These are phyloP conservation scores for Ceryle rudis DNA, from an alignment of 2,797 vertebrate species.

Conservation along the genomic window DNA sequence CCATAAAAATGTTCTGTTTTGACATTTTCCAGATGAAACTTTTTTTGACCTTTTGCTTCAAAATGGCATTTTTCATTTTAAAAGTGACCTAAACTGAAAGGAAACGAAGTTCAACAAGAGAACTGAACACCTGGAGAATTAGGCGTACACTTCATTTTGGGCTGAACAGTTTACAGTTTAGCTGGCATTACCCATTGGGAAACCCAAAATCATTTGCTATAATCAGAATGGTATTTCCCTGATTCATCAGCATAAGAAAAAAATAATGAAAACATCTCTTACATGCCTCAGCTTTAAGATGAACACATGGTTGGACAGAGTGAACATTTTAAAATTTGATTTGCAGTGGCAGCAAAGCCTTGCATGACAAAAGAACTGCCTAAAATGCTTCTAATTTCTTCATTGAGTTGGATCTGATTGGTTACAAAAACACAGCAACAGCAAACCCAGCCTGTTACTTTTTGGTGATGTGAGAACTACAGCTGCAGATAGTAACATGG, in stretches of 20 bases:
- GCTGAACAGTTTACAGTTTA: background rate
- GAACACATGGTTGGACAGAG: background rate
- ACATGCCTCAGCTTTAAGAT: background rate
- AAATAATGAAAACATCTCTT: background rate
- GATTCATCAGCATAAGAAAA: background rate
- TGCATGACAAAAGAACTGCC: background rate
- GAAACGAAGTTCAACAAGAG: background rate
- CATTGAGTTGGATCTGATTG: background rate
- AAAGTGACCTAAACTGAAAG: background rate
- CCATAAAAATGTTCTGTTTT: background rate
- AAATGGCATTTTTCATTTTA: background rate
- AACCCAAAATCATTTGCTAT: background rate
- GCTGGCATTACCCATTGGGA: background rate
- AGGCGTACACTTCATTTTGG: background rate
- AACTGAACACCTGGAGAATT: background rate
- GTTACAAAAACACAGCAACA: background rate
- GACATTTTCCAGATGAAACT: background rate
- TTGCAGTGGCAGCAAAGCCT: background rate
- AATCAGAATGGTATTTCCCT: background rate
- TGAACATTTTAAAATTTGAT: background rate
- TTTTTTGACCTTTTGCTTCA: background rate
- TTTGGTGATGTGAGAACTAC: background rate
- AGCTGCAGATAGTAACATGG: rapidly evolving
- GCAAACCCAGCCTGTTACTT: background rate
- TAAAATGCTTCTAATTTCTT: background rate